phyloP scores from a whole-genome alignment of 2,797 vertebrate genomes.

The Sardinella longiceps region DNA sequence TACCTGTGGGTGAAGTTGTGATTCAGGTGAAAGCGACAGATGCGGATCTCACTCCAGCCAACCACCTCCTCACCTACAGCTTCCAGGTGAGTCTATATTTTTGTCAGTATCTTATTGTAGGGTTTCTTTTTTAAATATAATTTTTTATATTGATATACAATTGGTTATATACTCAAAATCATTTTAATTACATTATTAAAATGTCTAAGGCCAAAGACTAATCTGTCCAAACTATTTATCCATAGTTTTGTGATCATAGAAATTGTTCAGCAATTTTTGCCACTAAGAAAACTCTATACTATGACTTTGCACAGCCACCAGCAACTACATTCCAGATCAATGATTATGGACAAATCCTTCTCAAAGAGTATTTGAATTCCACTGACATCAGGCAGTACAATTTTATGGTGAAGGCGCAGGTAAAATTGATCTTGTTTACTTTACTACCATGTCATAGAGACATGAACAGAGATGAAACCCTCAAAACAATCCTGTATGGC shows the following conservation, averaged over 20 bases:
- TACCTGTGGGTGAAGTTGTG: not conserved
- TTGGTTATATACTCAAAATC: not conserved
- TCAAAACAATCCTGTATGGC: too few species aligned
- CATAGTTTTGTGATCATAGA: too few species aligned
- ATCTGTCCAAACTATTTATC: too few species aligned
- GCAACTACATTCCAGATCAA: not conserved
- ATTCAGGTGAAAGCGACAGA: not conserved
- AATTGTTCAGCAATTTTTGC: not conserved
- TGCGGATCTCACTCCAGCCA: not conserved
- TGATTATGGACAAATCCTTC: not conserved
- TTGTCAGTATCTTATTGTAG: not conserved
- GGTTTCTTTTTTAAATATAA: not conserved
- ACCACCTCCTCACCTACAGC: not conserved
- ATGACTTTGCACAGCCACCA: not conserved
- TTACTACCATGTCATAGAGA: not conserved
- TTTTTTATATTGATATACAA: too few species aligned
- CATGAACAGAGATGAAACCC: too few species aligned
- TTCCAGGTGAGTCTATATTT: not conserved
- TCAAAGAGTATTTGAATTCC: not conserved
- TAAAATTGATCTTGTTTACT: not conserved
- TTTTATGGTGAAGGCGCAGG: not conserved
- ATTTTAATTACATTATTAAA: not conserved
- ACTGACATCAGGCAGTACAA: not conserved
- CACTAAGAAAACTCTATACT: not conserved
- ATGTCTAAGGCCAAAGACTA: not conserved